Evolutionary conservation across 53 echinoderm and acorn worm species (phyloP), one percentile per base, ranked within the genome.

Genomic region (Luidia sarsii): DNA sequence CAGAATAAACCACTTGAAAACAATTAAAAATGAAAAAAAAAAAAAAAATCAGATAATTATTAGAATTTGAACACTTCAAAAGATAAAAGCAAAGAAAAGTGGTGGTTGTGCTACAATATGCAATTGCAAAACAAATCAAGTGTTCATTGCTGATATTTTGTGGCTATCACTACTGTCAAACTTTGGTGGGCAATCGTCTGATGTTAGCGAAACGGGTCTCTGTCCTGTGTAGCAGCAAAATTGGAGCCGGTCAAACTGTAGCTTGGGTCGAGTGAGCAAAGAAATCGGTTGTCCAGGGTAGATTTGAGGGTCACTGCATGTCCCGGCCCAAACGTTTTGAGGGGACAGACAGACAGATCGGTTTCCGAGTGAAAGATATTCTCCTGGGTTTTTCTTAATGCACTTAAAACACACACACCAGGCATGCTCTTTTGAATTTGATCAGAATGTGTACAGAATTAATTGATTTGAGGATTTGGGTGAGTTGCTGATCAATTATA

Each of bases 151-250:
- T n/a, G n/a, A n/a, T n/a, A n/a, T n/a, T n/a, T n/a, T 6, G n/a
- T 8, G 41, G 27, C 37, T 55, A 54, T 72, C 36, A 41, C 72
- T 72, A 72, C 72, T 72, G 54, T 54, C 72, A 45, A 63, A 63
- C 4, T 18, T 70, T 72, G 72, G 72, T 72, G 72, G 72, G 72
- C 54, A 39, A 24, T 22, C 72, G 72, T 72, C 55, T 72, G 63
- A 33, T 34, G 15, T 34, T 16, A 63, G 54, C 55, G 18, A 9
- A 9, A 20, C 16, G 37, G 72, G 36, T 54, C 55, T 72, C 56
- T 72, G 72, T 72, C 53, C 38, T 34, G 33, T 23, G 33, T 32
- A n/a, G n/a, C n/a, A n/a, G n/a, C n/a, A n/a, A n/a, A n/a, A n/a
- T n/a, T n/a, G n/a, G n/a, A n/a, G n/a, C n/a, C n/a, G n/a, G n/a